Evolutionary conservation across 2,113 vertebrate species (phyloP).

Genomic region (Echinops telfairi): DNA sequence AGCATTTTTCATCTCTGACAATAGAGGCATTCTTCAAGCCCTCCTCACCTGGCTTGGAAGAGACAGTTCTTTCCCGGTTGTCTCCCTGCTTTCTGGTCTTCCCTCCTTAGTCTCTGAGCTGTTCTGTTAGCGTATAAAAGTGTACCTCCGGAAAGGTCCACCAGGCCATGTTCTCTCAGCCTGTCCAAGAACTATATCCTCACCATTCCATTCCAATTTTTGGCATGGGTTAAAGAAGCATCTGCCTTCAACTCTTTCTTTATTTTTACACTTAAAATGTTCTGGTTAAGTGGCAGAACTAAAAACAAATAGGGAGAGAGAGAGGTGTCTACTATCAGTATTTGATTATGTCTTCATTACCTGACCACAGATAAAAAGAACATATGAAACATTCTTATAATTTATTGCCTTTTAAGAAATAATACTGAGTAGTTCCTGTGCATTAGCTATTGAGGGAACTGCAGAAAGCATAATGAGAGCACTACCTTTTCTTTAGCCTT

Average conservation of each 20-base stretch:
- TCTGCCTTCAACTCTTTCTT: conserved; percentile 11
- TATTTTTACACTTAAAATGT: background rate
- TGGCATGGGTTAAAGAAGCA: background rate
- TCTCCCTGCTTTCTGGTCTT: background rate
- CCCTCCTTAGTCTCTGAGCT: background rate
- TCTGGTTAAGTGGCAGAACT: background rate
- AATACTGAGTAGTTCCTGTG: background rate
- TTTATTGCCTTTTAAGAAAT: background rate
- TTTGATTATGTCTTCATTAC: background rate
- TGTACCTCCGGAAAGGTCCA: background rate
- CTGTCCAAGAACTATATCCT: background rate
- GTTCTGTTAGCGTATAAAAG: background rate
- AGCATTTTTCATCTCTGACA: background rate
- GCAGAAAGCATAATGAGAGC: background rate
- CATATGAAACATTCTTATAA: background rate
- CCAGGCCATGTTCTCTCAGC: background rate
- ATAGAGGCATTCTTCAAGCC: background rate
- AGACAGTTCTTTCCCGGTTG: background rate
- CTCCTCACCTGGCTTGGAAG: background rate
- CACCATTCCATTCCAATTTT: background rate
- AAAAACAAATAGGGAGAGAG: conserved; percentile 22
- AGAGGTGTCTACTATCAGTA: background rate
- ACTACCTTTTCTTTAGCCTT: background rate
- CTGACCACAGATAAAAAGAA: background rate
- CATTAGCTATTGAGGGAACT: background rate